These are phyloP conservation scores for Cylloceria caligata DNA, from an alignment of 2,888 invertebrate genomes.

Conservation along the genomic window DNA sequence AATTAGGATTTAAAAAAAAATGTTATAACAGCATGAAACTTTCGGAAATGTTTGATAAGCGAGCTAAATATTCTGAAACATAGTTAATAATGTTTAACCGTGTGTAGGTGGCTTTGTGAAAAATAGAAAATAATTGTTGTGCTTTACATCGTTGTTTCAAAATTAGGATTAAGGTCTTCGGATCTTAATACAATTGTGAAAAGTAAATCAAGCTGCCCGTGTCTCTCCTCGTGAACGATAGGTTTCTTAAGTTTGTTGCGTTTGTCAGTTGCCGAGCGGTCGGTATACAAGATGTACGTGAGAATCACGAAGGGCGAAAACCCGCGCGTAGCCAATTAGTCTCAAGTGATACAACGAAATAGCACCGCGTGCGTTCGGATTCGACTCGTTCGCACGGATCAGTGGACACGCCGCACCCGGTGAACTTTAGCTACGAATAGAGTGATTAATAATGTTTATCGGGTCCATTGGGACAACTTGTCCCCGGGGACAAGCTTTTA, in stretches of 20 bases:
- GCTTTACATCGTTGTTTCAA: too few relatives aligned
- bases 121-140: too few relatives aligned
- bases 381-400: slow-evolving; percentile 53
- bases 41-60: too few relatives aligned
- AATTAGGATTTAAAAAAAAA: too few relatives aligned
- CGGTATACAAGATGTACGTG: slow-evolving; percentile 42
- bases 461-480: slow-evolving; percentile 67
- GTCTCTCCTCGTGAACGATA: neutral
- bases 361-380: slow-evolving; percentile 29
- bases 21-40: too few relatives aligned
- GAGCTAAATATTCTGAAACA: too few relatives aligned
- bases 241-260: slow-evolving; percentile 48
- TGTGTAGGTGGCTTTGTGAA: too few relatives aligned
- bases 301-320: slow-evolving; percentile 66
- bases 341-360: slow-evolving; percentile 50
- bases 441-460: slow-evolving; percentile 68
- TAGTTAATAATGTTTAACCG: too few relatives aligned
- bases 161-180: too few relatives aligned
- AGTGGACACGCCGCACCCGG: slow-evolving; percentile 37
- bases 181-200: neutral
- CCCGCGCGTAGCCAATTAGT: slow-evolving; percentile 65
- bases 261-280: slow-evolving; percentile 25
- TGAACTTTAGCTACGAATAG: slow-evolving; percentile 48
- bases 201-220: neutral
- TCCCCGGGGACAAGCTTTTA: slow-evolving; percentile 57